Evolutionary conservation across 2,113 vertebrate species (phyloP).

Genomic region (Toxostoma redivivum): DNA sequence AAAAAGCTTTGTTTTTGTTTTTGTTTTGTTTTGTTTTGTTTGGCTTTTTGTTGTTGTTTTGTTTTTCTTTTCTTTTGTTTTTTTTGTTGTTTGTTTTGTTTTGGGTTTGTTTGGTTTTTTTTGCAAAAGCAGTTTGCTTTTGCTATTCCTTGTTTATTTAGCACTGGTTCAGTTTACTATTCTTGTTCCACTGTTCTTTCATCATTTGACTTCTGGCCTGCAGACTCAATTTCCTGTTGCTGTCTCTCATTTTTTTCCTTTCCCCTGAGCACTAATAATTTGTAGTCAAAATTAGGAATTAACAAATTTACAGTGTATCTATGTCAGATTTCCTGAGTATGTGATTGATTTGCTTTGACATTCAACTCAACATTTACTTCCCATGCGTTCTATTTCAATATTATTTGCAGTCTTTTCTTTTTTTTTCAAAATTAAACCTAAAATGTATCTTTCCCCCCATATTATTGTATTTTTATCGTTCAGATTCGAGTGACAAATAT

Average conservation of each 20-base stretch:
- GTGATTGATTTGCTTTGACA: not conserved
- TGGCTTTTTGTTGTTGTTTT: no score
- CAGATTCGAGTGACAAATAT: not conserved
- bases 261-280: not conserved
- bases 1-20: not conserved
- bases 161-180: not conserved
- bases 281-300: not conserved
- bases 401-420: not conserved
- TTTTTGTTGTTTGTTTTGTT: no score
- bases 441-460: rapidly evolving
- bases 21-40: no score
- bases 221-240: not conserved
- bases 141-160: not conserved
- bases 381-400: not conserved
- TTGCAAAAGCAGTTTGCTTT: not conserved
- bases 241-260: not conserved
- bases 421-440: not conserved
- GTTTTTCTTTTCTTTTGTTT: no score
- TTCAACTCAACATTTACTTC: not conserved
- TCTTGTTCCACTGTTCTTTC: not conserved
- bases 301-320: not conserved
- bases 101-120: no score
- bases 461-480: not conserved
- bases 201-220: not conserved
- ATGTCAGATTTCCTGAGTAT: not conserved